phyloP scores from a whole-genome alignment of 23 tunicate species.

The Diplosoma virens region DNA sequence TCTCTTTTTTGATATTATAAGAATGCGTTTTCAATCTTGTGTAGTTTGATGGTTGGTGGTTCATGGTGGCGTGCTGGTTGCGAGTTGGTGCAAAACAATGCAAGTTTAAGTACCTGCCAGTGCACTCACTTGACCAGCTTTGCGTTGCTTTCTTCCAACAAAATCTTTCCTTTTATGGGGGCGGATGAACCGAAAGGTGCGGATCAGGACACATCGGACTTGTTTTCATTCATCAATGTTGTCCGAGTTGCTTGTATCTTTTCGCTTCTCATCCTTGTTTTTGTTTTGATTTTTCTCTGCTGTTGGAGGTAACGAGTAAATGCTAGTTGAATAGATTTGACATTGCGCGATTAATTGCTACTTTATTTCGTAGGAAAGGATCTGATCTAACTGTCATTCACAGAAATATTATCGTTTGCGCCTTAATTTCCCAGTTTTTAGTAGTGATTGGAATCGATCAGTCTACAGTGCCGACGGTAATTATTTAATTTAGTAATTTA shows the following conservation, averaged over 20 bases:
- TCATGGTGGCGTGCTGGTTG: slow-evolving; percentile 76
- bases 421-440: slow-evolving; percentile 44
- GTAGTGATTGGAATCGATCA: slow-evolving; percentile 50
- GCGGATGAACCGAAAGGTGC: slow-evolving; percentile 3
- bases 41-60: not conserved
- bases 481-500: too few relatives aligned
- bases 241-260: slow-evolving; percentile 47
- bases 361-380: slow-evolving; percentile 13
- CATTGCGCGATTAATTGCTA: not conserved
- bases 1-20: too few relatives aligned
- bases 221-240: slow-evolving; percentile 20
- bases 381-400: slow-evolving; percentile 67
- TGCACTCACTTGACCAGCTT: slow-evolving; percentile 87
- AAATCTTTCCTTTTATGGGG: slow-evolving; percentile 36
- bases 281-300: slow-evolving; percentile 39
- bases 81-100: slow-evolving; percentile 25
- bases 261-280: slow-evolving; percentile 39
- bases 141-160: slow-evolving; percentile 69
- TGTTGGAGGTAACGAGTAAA: slow-evolving; percentile 46
- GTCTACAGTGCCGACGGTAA: slow-evolving; percentile 46
- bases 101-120: slow-evolving; percentile 60
- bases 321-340: not conserved
- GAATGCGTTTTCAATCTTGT: not conserved
- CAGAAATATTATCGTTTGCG: slow-evolving; percentile 45
- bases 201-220: not conserved